phyloP scores from a whole-genome alignment of 35 echinoderm and acorn worm genomes.

The Chiridota heheva region DNA sequence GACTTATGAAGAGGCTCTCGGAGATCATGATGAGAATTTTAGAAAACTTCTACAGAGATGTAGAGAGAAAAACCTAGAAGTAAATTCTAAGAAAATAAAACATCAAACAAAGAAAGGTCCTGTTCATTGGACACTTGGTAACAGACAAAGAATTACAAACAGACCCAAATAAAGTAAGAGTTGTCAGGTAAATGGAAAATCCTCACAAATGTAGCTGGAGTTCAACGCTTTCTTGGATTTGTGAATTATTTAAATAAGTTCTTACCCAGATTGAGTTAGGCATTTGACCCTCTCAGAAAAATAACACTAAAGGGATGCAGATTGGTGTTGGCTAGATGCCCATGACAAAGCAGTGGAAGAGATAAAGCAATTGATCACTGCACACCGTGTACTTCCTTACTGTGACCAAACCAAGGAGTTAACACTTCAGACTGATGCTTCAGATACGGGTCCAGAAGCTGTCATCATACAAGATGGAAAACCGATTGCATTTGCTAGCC shows the following conservation, averaged over 20 bases:
- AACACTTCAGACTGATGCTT: constrained; percentile 52
- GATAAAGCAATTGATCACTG: constrained; percentile 13
- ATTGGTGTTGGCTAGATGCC: constrained; percentile 49
- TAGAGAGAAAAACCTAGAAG: constrained; percentile 52
- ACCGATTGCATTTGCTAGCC: constrained; percentile 75
- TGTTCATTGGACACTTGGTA: constrained; percentile 51
- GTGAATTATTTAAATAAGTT: constrained; percentile 75
- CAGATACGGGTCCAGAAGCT: constrained; percentile 37
- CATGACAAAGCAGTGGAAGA: constrained; percentile 32
- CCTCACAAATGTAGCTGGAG: constrained; percentile 56
- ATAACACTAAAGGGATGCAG: constrained; percentile 54
- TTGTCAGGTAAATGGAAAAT: constrained; percentile 41
- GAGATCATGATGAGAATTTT: constrained; percentile 60
- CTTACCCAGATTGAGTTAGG: constrained; percentile 39
- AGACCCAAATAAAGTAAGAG: constrained; percentile 42
- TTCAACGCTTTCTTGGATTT: constrained; percentile 65
- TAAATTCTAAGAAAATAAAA: constrained; percentile 63
- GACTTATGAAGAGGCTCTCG: constrained; percentile 53
- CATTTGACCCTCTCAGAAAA: constrained; percentile 52
- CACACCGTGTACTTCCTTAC: neutral
- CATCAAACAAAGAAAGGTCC: constrained; percentile 38
- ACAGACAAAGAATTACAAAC: constrained; percentile 35
- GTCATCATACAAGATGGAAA: constrained; percentile 47
- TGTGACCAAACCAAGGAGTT: constrained; percentile 36
- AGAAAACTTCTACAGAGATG: constrained; percentile 59